Conservation (phyloP, 2,113 vertebrate genomes). For the Thamnophis sirtalis region DNA sequence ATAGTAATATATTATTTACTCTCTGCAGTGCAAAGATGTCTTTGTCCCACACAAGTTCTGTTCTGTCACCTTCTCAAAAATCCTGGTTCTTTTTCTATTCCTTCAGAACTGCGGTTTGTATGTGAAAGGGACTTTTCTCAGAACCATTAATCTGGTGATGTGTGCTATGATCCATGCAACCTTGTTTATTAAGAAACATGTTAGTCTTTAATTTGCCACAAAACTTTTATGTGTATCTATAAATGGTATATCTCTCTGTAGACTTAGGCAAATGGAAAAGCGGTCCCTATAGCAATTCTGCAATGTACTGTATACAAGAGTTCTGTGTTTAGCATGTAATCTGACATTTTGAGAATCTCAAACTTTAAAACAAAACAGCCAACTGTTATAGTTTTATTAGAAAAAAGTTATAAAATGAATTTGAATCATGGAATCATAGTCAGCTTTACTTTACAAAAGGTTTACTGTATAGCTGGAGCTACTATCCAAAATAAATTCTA, state of each 20-base stretch:
- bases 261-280: not conserved
- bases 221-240: not conserved
- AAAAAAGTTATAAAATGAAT: not conserved
- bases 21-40: not conserved
- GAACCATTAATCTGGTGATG: not conserved
- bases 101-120: not conserved
- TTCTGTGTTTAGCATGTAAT: not conserved
- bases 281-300: not conserved
- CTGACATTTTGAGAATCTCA: not conserved
- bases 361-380: not conserved
- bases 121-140: not conserved
- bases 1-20: not conserved
- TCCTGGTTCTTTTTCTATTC: not conserved
- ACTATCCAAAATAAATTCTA: not conserved
- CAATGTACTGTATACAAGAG: not conserved
- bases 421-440: not conserved
- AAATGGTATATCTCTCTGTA: not conserved
- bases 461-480: not conserved
- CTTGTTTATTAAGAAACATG: not conserved
- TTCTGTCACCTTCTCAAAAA: not conserved
- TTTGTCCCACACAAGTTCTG: not conserved
- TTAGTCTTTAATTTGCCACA: not conserved
- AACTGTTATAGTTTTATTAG: not conserved
- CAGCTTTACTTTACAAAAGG: not conserved
- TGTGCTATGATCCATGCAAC: not conserved